Base-by-base conservation (phyloP, 2,797 vertebrate species). In the Sebastes trivittatus region DNA sequence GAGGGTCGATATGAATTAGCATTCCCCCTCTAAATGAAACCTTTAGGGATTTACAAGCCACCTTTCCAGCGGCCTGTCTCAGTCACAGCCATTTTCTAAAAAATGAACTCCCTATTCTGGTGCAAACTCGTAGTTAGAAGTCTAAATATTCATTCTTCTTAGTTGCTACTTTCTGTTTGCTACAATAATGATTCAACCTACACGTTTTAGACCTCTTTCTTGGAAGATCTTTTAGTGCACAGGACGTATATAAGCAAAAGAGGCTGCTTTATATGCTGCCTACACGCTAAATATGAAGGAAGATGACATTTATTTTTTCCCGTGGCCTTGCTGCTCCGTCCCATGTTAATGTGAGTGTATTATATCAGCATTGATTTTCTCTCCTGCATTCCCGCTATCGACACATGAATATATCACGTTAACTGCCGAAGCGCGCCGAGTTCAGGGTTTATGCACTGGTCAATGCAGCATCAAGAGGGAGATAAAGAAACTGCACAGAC, bases 361-460 rank as follows among this genome's bases (percentile, higher is more conserved):
- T 93, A 90, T 91, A 90, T 90, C 81, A 77, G 84, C 87, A 94
- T 94, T 86, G 93, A 95, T 95, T 94, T 95, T 88, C 80, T 71
- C 58, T 71, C 82, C 68, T 59, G 77, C 82, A 42, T 80, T 69
- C 76, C 84, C 55, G 69, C 87, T 84, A 90, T 93, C 77, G 90
- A 92, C 93, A 87, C 80, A 75, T 88, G 82, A 87, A 94, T 95
- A 90, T 74, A 93, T 94, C 93, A 94, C 86, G 77, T 91, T 92
- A 93, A 94, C 90, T 90, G 87, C 87, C 75, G 84, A 75, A 91
- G 91, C 63, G 34, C 65, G 77, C 84, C 54, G 25, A 81, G 78
- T 90, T 89, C 83, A 78, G 86, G 66, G 86, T 89, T 92, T 88
- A 90, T 70, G 78, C 78, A 49, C 71, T 82, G 93, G 90, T 93